phyloP scores from a whole-genome alignment of 2,888 invertebrate genomes.

The Acheta domesticus region DNA sequence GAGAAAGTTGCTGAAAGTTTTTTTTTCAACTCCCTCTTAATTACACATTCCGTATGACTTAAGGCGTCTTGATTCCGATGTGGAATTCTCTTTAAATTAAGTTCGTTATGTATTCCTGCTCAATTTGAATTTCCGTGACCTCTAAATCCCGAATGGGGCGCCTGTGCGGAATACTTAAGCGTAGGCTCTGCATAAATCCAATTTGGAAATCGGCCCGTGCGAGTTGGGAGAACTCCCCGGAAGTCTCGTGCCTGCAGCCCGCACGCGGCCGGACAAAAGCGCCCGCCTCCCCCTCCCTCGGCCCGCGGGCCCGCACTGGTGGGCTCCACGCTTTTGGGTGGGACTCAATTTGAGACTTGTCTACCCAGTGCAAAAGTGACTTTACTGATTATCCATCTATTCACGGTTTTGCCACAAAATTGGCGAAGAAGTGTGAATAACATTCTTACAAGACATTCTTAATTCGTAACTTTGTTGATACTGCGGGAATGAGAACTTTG shows the following conservation, averaged over 20 bases:
- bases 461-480: no score
- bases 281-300: background rate
- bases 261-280: background rate
- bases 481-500: no score
- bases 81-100: constrained; percentile 18
- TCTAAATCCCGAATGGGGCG: constrained; percentile 9
- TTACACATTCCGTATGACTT: constrained; percentile 18
- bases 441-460: no score
- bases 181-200: constrained; percentile 9
- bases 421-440: no score
- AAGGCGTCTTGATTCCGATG: constrained; percentile 9
- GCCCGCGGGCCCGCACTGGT: background rate
- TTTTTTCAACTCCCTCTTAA: background rate
- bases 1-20: constrained; percentile 5
- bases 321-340: background rate
- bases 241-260: background rate
- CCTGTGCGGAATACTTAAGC: background rate
- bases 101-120: constrained; percentile 18
- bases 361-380: background rate
- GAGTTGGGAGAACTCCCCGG: background rate
- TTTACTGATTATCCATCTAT: no score
- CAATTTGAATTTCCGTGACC: constrained; percentile 18
- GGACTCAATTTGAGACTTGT: background rate
- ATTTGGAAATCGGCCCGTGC: constrained; percentile 9
- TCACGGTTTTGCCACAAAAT: no score